A percentile compares a stretch with the other conserved stretches of the same genome.
phyloP scores from a whole-genome alignment of 2,797 vertebrate species.

The Sebastes melanostomus region DNA sequence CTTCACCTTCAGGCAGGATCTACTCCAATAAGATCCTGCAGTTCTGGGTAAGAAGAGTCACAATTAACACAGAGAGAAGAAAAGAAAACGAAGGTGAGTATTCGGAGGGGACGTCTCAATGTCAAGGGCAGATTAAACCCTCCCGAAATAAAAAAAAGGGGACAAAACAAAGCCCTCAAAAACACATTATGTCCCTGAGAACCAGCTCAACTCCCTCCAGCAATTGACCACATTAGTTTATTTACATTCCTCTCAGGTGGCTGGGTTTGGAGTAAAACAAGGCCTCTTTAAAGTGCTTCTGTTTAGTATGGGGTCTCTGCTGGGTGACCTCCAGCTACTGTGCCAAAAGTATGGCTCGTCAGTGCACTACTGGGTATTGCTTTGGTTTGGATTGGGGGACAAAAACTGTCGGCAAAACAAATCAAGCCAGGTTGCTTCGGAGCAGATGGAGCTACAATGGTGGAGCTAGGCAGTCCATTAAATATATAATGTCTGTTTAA shows the following conservation, averaged over 20 bases:
- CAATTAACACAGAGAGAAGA: neutral
- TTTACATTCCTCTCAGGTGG: slow-evolving; percentile 46
- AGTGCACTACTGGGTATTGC: slow-evolving; percentile 59
- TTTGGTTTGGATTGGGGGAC: slow-evolving; percentile 33
- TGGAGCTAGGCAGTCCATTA: neutral
- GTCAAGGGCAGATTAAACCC: slow-evolving; percentile 13
- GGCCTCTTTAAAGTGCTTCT: slow-evolving; percentile 67
- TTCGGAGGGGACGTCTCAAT: slow-evolving; percentile 1
- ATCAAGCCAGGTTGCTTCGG: neutral
- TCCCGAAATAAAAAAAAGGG: neutral
- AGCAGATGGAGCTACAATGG: neutral
- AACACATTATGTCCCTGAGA: slow-evolving; percentile 69
- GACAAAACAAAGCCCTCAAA: slow-evolving; percentile 45
- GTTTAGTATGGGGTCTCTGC: slow-evolving; percentile 33
- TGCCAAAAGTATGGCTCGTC: slow-evolving; percentile 23
- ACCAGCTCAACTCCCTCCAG: slow-evolving; percentile 34
- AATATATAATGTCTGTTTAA: neutral
- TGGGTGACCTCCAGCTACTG: slow-evolving; percentile 29
- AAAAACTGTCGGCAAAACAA: neutral
- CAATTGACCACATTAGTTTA: slow-evolving; percentile 26
- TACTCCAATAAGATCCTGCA: neutral
- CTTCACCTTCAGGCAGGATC: neutral
- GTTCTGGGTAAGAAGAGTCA: neutral
- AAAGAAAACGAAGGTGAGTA: neutral
- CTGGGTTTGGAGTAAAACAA: slow-evolving; percentile 47